These are phyloP conservation scores for Xenopus petersii DNA, from an alignment of 2,797 vertebrate genomes.

Conservation along the genomic window DNA sequence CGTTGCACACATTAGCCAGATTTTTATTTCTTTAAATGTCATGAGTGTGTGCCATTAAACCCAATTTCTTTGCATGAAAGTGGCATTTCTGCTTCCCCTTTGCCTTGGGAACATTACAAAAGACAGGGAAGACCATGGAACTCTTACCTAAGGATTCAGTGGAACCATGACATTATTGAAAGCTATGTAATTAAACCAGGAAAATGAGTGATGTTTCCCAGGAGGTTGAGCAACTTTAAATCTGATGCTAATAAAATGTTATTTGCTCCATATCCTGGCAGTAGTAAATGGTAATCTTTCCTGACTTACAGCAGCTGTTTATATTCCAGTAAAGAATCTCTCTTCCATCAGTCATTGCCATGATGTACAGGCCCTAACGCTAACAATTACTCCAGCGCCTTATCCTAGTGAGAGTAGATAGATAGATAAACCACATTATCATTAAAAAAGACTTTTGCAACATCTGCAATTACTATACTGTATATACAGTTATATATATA, in stretches of 20 bases:
- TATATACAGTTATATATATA: too few relatives aligned
- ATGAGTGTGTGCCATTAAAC: slow-evolving; percentile 9
- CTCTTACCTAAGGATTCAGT: slow-evolving; percentile 3
- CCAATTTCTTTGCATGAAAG: slow-evolving; percentile 50
- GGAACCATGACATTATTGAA: slow-evolving; percentile 14
- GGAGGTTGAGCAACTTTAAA: slow-evolving; percentile 5
- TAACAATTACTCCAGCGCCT: too few relatives aligned
- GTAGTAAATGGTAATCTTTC: slow-evolving; percentile 7
- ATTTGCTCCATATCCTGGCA: slow-evolving; percentile 35
- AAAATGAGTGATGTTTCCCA: slow-evolving; percentile 42
- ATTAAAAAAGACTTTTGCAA: too few relatives aligned
- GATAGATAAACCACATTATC: too few relatives aligned
- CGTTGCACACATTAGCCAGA: neutral
- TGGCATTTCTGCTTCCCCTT: slow-evolving; percentile 58
- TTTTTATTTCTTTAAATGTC: slow-evolving; percentile 24
- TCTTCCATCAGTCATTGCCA: too few relatives aligned
- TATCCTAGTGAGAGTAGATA: too few relatives aligned
- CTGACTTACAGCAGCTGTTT: neutral
- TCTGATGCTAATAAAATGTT: slow-evolving; percentile 24
- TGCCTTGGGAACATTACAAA: slow-evolving; percentile 56
- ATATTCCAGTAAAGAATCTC: slow-evolving; percentile 12
- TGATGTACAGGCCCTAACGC: too few relatives aligned
- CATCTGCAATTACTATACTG: too few relatives aligned
- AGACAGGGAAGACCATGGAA: slow-evolving; percentile 53
- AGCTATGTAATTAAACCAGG: slow-evolving; percentile 23